Evolutionary conservation across 2,113 vertebrate genomes (phyloP).

Genomic region (Mixornis gularis): DNA sequence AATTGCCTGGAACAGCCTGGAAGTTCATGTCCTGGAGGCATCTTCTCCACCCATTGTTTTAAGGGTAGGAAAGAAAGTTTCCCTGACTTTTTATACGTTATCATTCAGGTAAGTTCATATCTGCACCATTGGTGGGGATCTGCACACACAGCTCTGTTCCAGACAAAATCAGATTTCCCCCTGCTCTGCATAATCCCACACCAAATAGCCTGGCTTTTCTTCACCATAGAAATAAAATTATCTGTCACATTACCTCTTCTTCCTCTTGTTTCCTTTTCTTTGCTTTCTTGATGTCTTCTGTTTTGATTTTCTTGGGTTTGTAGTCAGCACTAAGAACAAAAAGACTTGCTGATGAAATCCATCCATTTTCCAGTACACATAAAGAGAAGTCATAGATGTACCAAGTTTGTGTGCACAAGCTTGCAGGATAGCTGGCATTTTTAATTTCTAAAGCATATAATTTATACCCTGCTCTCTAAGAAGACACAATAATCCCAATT

Average conservation of each 20-base stretch:
- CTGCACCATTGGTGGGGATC: background rate
- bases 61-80: background rate
- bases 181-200: background rate
- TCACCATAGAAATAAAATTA: background rate
- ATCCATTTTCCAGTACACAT: background rate
- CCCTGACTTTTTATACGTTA: background rate
- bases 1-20: background rate
- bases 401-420: background rate
- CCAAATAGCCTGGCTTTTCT: background rate
- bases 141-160: background rate
- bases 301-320: slow-evolving; percentile 94
- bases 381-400: background rate
- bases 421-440: background rate
- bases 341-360: background rate
- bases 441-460: background rate
- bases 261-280: slow-evolving; percentile 91
- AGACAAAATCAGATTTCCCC: background rate
- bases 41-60: background rate
- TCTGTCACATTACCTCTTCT: slow-evolving; percentile 71
- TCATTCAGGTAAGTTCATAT: background rate
- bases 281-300: slow-evolving; percentile 87
- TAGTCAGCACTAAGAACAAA: slow-evolving; percentile 78
- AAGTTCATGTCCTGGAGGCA: background rate
- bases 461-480: background rate
- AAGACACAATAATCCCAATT: background rate